Percentiles rank a stretch among this genome's conserved stretches.
Conservation (phyloP, 2,113 vertebrate genomes). For the Coracopsis vasa region DNA sequence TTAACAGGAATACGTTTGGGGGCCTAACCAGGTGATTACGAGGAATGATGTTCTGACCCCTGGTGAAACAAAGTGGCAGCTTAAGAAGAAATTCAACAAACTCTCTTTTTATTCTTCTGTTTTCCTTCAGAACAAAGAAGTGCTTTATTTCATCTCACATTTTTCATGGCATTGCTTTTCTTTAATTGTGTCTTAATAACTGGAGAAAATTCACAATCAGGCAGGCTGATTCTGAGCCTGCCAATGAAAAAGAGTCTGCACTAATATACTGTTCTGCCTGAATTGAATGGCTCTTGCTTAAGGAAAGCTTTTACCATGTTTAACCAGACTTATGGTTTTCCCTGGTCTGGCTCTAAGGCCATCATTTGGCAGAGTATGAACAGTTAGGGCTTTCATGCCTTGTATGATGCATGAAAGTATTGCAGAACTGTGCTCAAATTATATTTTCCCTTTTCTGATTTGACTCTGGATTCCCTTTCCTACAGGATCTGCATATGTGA, state of each 20-base stretch:
- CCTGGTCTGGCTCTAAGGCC: not conserved
- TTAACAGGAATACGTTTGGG: conserved; percentile 25
- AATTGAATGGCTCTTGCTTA: not conserved
- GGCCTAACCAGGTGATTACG: conserved; percentile 28
- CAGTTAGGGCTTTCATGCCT: not conserved
- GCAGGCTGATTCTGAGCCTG: not conserved
- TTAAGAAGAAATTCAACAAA: not conserved
- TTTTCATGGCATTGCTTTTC: not conserved
- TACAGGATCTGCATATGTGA: not conserved
- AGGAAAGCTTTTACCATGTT: not conserved
- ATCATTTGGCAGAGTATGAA: not conserved
- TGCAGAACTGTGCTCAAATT: not conserved
- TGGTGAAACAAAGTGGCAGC: not conserved
- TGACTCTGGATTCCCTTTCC: not conserved
- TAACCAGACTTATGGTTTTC: not conserved
- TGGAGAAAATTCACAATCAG: not conserved
- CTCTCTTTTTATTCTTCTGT: not conserved
- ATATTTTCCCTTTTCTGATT: not conserved
- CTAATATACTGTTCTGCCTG: not conserved
- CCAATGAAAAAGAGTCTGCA: not conserved
- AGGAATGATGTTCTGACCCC: conserved; percentile 32
- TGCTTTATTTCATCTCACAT: not conserved
- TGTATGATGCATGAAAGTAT: not conserved
- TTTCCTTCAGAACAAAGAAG: not conserved
- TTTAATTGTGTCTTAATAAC: not conserved